Percentiles rank a stretch among this genome's conserved stretches.
phyloP scores from a whole-genome alignment of 2,888 invertebrate species.

The Caenorhabditis panamensis region DNA sequence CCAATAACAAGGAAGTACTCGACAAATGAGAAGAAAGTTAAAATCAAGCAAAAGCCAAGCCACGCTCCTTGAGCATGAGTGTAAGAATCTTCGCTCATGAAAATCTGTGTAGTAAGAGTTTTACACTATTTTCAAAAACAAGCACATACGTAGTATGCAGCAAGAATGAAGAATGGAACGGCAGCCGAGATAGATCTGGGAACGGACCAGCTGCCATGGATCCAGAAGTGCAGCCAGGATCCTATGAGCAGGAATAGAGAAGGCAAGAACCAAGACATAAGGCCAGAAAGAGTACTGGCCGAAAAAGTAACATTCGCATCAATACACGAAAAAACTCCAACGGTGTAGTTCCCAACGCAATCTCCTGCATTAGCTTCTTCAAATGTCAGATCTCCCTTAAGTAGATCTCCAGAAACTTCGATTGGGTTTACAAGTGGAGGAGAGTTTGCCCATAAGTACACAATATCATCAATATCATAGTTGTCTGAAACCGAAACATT shows the following conservation, averaged over 20 bases:
- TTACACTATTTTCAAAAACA: neutral
- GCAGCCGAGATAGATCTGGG: slow-evolving; percentile 78
- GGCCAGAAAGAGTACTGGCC: slow-evolving; percentile 57
- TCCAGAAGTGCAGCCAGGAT: slow-evolving; percentile 80
- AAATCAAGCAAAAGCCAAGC: slow-evolving; percentile 74
- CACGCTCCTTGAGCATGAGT: slow-evolving; percentile 65
- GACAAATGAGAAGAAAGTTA: slow-evolving; percentile 78
- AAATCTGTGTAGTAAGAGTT: slow-evolving; percentile 47
- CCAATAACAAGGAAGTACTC: slow-evolving; percentile 80
- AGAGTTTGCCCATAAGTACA: slow-evolving; percentile 80
- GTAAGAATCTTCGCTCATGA: slow-evolving; percentile 53
- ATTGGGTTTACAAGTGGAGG: slow-evolving; percentile 79
- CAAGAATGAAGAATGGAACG: slow-evolving; percentile 78
- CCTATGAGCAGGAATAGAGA: slow-evolving; percentile 70
- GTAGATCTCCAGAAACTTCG: slow-evolving; percentile 75
- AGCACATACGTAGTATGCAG: slow-evolving; percentile 84
- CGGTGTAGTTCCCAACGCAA: slow-evolving; percentile 79
- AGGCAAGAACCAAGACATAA: slow-evolving; percentile 75
- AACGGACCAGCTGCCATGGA: slow-evolving; percentile 79
- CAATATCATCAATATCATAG: slow-evolving; percentile 78
- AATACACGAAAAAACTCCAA: slow-evolving; percentile 77
- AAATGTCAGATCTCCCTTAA: slow-evolving; percentile 68
- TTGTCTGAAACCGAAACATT: slow-evolving; percentile 64
- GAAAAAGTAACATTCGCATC: slow-evolving; percentile 76
- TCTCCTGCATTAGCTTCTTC: slow-evolving; percentile 76